Conservation (phyloP, 2,888 invertebrate genomes). For the Allygus modestus region DNA sequence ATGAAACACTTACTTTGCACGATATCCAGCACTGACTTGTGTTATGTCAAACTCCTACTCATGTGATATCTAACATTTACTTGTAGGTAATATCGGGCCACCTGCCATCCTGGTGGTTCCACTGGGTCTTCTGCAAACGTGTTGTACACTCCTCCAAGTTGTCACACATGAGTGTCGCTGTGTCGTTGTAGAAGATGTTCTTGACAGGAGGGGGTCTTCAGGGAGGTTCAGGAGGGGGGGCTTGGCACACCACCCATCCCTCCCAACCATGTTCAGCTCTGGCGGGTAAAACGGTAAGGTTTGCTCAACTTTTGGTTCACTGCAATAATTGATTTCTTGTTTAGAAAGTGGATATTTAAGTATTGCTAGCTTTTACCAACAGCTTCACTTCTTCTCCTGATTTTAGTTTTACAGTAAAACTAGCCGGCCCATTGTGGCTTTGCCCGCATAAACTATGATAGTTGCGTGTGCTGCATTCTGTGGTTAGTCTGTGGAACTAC, state of each 20-base stretch:
- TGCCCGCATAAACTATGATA: no score
- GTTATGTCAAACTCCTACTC: no score
- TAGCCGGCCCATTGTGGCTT: no score
- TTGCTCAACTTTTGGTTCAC: neutral
- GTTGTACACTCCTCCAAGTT: neutral
- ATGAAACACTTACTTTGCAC: no score
- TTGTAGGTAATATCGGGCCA: slow-evolving; percentile 33
- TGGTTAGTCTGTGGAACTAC: no score
- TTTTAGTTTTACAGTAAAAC: no score
- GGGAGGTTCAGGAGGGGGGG: neutral
- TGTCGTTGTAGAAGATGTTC: slow-evolving; percentile 25
- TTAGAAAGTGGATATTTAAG: no score
- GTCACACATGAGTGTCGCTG: slow-evolving; percentile 20
- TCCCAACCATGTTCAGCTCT: neutral
- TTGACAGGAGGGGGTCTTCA: slow-evolving; percentile 14
- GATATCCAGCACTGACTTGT: no score
- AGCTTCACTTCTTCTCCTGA: no score
- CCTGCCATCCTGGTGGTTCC: neutral
- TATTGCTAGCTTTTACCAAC: no score
- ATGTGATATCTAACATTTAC: no score
- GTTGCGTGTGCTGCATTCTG: no score
- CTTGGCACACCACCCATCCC: slow-evolving; percentile 7
- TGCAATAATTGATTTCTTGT: neutral
- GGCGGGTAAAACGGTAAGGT: neutral
- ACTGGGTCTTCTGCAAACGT: neutral